Base-by-base conservation (phyloP, 1,140 invertebrate genomes). In the Eupristina koningsbergeri region DNA sequence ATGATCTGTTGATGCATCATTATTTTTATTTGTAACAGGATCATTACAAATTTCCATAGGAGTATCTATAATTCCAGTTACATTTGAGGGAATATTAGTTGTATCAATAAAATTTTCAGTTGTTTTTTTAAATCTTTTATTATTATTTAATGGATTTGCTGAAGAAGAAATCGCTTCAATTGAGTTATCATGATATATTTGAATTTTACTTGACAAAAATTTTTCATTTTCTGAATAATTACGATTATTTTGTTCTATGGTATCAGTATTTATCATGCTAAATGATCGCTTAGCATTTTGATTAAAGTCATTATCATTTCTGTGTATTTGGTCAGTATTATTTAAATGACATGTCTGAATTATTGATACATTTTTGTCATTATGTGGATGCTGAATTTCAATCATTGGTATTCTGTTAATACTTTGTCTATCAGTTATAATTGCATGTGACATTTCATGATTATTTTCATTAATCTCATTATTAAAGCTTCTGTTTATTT, bases 161-260 rank as follows among this genome's bases (percentile, higher is more conserved):
- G 50, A n/a, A 47, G 0, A 11, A 36, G 17, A 69, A 31, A 1
- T 15, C 7, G 50, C 26, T 45, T 75, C 80, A 53, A 75, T 34
- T 26, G 71, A 75, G 7, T 19, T 64, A 67, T 82, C 73, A 29
- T 82, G 58, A 82, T 64, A 76, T 47, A 82, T 81, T 63, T 74
- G 26, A 63, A 75, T 58, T n/a, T 67, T 47, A 8, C 45, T 74
- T 19, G 41, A 63, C 34, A 19, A 7, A 39, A 58, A 53, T 74
- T 71, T 80, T 26, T 61, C 36, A 22, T 47, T 47, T n/a, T 75
- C 73, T 75, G 29, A 71, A 58, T 76, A 39, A 7, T 76, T 29
- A 53, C 5, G n/a, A 50, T 19, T 53, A 75, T 73, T 45, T 45
- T 47, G 3, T 47, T 45, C 26, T 39, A 15, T 26, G 29, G 26